Percentiles rank a stretch among this genome's conserved stretches.
Evolutionary conservation across 2,113 vertebrate genomes (phyloP).

Genomic region (Gadus macrocephalus): DNA sequence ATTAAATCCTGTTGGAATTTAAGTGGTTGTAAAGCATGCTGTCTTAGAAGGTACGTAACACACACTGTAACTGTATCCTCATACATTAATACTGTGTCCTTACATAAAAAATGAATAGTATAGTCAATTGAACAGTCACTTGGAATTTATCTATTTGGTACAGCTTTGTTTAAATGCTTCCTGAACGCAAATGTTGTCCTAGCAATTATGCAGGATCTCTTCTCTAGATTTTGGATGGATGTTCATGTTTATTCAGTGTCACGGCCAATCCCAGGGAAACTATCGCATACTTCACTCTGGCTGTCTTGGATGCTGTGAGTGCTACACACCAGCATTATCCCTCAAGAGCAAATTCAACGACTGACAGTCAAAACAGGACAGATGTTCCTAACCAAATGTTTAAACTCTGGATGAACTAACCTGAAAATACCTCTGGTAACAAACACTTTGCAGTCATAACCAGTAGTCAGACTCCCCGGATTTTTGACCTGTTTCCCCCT

Average conservation of each 20-base stretch:
- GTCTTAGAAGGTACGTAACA: too few species aligned
- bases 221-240: conserved; percentile 26
- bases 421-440: not conserved
- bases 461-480: not conserved
- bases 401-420: conserved; percentile 25
- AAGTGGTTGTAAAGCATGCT: too few species aligned
- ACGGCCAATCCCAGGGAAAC: conserved; percentile 6
- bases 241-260: conserved; percentile 8
- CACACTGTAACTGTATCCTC: too few species aligned
- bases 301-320: conserved; percentile 22
- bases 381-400: conserved; percentile 14
- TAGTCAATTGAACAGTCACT: conserved; percentile 29
- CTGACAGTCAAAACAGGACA: conserved; percentile 18
- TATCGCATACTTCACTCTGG: conserved; percentile 1
- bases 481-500: too few species aligned
- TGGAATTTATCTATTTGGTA: conserved; percentile 19
- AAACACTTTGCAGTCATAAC: not conserved
- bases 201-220: not conserved
- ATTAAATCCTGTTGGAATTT: too few species aligned
- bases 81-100: too few species aligned
- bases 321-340: conserved; percentile 28
- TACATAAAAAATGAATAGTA: not conserved
- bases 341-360: conserved; percentile 31
- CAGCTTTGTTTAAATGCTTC: conserved; percentile 19
- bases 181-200: conserved; percentile 20